phyloP scores from a whole-genome alignment of 2,888 invertebrate genomes.

The Deroplatys truncata region DNA sequence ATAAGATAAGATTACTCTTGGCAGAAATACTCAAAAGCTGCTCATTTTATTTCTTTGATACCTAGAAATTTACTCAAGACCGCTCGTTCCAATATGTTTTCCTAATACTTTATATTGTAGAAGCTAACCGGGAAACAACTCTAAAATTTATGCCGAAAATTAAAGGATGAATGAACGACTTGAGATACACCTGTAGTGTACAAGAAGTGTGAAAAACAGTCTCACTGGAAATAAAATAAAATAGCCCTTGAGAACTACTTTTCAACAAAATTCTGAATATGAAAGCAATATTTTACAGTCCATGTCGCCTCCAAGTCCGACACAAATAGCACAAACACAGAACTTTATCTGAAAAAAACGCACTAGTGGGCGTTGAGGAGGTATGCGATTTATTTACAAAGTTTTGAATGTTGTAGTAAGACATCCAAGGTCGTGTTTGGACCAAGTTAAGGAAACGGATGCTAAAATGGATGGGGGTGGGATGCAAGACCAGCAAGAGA shows the following conservation, averaged over 20 bases:
- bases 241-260: neutral
- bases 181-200: neutral
- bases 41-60: too few relatives aligned
- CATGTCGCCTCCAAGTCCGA: neutral
- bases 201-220: neutral
- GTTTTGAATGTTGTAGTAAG: neutral
- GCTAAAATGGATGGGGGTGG: neutral
- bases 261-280: neutral
- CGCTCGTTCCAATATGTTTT: too few relatives aligned
- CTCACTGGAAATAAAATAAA: neutral
- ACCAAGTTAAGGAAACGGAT: neutral
- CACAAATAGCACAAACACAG: neutral
- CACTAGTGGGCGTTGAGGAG: neutral
- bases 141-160: too few relatives aligned
- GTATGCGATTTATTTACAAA: neutral
- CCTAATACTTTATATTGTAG: too few relatives aligned
- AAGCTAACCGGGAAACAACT: too few relatives aligned
- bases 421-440: neutral
- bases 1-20: too few relatives aligned
- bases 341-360: neutral
- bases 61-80: too few relatives aligned
- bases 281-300: neutral
- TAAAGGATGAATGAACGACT: neutral
- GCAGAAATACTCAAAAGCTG: too few relatives aligned
- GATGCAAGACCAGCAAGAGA: neutral